Evolutionary conservation across 2,888 invertebrate genomes (phyloP).

Genomic region (Synergus laeviventris): DNA sequence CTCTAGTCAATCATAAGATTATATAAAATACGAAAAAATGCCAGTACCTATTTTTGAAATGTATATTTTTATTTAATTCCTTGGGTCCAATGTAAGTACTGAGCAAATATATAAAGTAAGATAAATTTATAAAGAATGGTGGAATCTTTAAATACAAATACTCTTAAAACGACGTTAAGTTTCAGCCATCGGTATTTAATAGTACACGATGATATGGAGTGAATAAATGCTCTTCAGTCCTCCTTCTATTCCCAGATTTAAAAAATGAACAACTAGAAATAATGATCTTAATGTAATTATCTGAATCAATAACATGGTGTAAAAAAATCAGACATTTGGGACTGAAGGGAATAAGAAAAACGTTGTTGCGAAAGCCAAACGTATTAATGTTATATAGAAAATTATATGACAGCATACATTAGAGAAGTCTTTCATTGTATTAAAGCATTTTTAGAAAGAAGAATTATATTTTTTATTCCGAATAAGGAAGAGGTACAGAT

Average conservation of each 20-base stretch:
- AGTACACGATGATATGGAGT: conserved; percentile 4
- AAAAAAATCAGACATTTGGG: not conserved
- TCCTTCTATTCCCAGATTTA: not conserved
- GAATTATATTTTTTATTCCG: conserved; percentile 13
- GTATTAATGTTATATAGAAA: not conserved
- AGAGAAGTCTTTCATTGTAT: conserved; percentile 31
- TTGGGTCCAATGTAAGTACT: conserved; percentile 40
- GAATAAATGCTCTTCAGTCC: not conserved
- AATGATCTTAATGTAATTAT: not conserved
- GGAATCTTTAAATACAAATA: conserved; percentile 15
- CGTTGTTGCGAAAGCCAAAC: not conserved
- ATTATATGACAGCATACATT: not conserved
- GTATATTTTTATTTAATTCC: conserved; percentile 28
- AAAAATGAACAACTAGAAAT: not conserved
- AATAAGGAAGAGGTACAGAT: not conserved
- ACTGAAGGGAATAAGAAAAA: not conserved
- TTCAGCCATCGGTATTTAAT: conserved; percentile 38
- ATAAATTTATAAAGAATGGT: conserved; percentile 1
- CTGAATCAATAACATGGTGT: not conserved
- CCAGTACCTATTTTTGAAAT: conserved; percentile 19
- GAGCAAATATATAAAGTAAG: conserved; percentile 13
- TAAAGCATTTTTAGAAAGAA: conserved; percentile 12
- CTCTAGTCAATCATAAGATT: not conserved
- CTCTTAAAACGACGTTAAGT: conserved; percentile 41
- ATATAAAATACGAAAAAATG: not conserved